Base-by-base conservation (phyloP, 2,888 invertebrate genomes). In the Sinelater perroti region DNA sequence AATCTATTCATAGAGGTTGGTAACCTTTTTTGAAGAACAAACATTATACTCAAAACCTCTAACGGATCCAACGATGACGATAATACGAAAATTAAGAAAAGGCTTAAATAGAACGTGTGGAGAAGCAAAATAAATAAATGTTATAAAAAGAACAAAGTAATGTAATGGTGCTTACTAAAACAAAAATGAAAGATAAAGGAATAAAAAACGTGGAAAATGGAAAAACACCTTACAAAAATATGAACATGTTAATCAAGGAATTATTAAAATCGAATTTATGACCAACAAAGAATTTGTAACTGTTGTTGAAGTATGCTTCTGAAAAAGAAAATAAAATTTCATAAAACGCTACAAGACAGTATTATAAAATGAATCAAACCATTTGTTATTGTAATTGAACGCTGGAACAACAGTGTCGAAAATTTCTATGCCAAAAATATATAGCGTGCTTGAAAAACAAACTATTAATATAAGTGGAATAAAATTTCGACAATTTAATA, bases 331-430 rank as follows among this genome's bases (percentile, higher is more conserved):
- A 30, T 3, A 30, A 3, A n/a, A 17, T 13, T 36, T 2, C 17
- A 36, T 36, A 17, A 36, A 13, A 36, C 36, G 16, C 17, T 36
- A n/a, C 36, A 36, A 36, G 16, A 36, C 14, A 17, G 26, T 40
- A 38, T 10, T 14, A 36, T 5, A 16, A 10, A 36, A 2, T 3
- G 3, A 36, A 36, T 8, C 17, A 5, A 3, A 13, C 4, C 36
- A 36, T 4, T 16, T 16, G 8, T 16, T 8, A 36, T 36, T 7
- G 11, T 36, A n/a, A 17, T 16, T 14, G 36, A 16, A 36, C 4
- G 16, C n/a, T 36, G 14, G 17, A 11, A 36, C 16, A 16, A 4
- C 21, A 40, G 13, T 26, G 30, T 51, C 24, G 36, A 10, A 36
- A 10, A 36, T 13, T 3, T 16, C 5, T 5, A 36, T 36, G 16